These are phyloP conservation scores for Phalacrocorax brasilianus DNA, from an alignment of 2,113 vertebrate genomes.

Conservation along the genomic window DNA sequence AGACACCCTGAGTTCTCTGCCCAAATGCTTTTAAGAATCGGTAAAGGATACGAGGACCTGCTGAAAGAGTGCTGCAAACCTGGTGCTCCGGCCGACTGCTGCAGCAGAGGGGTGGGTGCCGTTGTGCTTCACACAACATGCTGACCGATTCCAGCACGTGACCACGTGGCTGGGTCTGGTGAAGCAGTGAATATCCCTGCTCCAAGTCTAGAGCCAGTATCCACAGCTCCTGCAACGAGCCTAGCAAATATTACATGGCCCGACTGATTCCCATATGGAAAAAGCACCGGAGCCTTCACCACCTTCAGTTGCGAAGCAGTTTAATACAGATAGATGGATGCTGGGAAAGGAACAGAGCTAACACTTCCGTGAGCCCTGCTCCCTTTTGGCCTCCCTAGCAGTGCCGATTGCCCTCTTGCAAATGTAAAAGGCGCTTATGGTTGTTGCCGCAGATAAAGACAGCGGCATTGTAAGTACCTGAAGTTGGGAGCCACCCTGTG, in stretches of 20 bases:
- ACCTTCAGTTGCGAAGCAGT: rapidly evolving
- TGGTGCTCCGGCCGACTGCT: constrained; percentile 18
- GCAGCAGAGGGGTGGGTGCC: constrained; percentile 41
- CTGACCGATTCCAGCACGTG: no score
- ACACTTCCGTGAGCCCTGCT: neutral
- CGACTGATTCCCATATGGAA: rapidly evolving
- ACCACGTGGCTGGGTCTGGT: neutral
- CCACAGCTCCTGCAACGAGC: neutral
- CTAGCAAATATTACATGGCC: no score
- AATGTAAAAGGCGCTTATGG: rapidly evolving
- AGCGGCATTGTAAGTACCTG: rapidly evolving
- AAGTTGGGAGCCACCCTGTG: neutral
- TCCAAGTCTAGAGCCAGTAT: neutral
- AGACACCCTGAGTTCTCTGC: constrained; percentile 53
- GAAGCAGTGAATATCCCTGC: neutral
- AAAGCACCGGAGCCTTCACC: neutral
- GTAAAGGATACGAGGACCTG: constrained; percentile 37
- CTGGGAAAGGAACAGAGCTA: neutral
- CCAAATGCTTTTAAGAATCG: constrained; percentile 44
- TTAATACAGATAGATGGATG: rapidly evolving
- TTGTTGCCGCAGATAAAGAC: neutral
- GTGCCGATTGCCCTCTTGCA: no score
- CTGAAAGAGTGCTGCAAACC: constrained; percentile 58
- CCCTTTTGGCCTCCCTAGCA: rapidly evolving
- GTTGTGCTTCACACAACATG: rapidly evolving